Conservation (phyloP, 2,797 vertebrate genomes). For the Peromyscus nudipes region DNA sequence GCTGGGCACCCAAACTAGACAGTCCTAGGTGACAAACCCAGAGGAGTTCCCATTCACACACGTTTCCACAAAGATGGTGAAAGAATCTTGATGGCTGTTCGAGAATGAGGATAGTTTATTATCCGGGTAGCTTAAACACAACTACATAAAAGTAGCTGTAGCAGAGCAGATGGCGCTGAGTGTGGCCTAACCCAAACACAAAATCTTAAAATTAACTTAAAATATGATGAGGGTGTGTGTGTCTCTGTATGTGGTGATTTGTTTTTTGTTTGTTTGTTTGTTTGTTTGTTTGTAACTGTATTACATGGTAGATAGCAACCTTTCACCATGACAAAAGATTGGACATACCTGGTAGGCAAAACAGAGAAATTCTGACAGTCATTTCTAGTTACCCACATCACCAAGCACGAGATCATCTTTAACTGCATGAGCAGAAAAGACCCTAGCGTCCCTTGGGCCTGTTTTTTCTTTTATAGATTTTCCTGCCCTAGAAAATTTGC, state of each 20-base stretch:
- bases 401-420: background rate
- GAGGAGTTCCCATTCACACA: background rate
- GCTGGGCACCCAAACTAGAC: background rate
- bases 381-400: background rate
- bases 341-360: background rate
- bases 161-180: background rate
- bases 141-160: background rate
- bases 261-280: too few species aligned
- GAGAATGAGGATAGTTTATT: background rate
- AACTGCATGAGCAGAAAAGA: background rate
- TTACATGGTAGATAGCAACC: background rate
- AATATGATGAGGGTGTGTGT: background rate
- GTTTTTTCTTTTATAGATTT: conserved; percentile 3
- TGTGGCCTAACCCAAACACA: background rate
- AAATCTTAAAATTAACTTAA: background rate
- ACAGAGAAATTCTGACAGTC: background rate
- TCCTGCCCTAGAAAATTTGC: background rate
- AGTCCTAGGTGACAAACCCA: background rate
- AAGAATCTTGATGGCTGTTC: background rate
- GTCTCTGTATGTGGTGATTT: background rate
- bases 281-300: background rate
- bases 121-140: background rate
- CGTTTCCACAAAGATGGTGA: background rate
- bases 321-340: background rate
- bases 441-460: background rate